Base-by-base conservation (phyloP, 2,113 vertebrate species). In the Trichechus manatus region DNA sequence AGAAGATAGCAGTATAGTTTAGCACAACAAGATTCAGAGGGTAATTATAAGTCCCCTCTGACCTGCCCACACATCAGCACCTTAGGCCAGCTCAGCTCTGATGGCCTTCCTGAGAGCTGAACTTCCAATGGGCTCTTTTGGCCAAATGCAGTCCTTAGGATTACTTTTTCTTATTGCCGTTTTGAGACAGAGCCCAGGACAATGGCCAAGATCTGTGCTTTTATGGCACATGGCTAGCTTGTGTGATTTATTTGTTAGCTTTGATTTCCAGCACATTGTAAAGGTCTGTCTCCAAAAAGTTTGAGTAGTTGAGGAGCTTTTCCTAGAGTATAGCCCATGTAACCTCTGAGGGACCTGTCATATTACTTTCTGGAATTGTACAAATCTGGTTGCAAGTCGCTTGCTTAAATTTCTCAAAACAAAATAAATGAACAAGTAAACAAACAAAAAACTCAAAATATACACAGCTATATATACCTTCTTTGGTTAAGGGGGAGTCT, bases 101-200 rank as follows among this genome's bases (percentile, higher is more conserved):
- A 66, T 36, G 29, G 47, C 39, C 15, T 6, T 79, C 79, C 44
- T 2, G 25, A 82, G 89, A 36, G 1, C 61, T 75, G 27, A 82
- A 13, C 42, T 93, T 93, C 39, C 47, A 29, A 25, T 59, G 20
- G 31, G 42, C 68, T 63, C 31, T 89, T 95, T 33, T 53, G 31
- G 66, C 44, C 81, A 36, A 72, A 23, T 36, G 7, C 36, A 86
- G 72, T 91, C 91, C 56, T 70, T 91, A 13, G 75, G 27, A 10
- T 47, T 79, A 33, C 74, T 91, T 84, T 96, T 87, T 56, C 68
- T 96, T 72, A 80, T 89, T 91, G 89, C n/a, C 72, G 56, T 83
- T 93, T 84, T 53, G 92, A 93, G 75, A 63, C 36, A 74, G 42
- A 92, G 72, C 33, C 80, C 39, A 94, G 61, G 61, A 68, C 91